phyloP scores from a whole-genome alignment of 2,113 vertebrate species.

The Phrynosoma blainvillii region DNA sequence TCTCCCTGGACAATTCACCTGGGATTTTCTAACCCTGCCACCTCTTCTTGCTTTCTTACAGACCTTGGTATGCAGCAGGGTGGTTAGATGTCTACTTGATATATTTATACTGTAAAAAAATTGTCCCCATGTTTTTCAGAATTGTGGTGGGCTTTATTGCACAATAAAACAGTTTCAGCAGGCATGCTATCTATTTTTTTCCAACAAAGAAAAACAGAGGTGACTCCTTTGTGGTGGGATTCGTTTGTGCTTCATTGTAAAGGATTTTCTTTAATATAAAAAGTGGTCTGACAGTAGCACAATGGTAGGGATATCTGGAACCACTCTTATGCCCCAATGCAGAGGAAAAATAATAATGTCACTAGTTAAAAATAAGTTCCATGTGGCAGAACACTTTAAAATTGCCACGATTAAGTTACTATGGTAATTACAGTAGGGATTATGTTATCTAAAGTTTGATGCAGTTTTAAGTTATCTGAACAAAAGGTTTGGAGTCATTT shows the following conservation, averaged over 20 bases:
- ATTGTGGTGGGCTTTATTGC: neutral
- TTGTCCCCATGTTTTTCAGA: neutral
- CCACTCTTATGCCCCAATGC: neutral
- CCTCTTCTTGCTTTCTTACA: too few relatives aligned
- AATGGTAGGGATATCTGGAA: neutral
- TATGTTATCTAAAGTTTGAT: neutral
- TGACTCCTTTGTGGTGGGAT: neutral
- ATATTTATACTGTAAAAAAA: neutral
- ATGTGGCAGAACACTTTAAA: neutral
- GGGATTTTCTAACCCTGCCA: neutral
- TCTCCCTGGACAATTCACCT: neutral
- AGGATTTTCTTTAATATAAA: neutral
- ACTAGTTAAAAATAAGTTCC: constrained; percentile 20
- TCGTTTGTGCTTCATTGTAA: constrained; percentile 1
- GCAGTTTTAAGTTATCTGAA: constrained; percentile 8
- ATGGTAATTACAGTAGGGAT: neutral
- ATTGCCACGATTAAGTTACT: neutral
- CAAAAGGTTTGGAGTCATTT: neutral
- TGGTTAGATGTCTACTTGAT: neutral
- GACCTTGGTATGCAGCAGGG: rapidly evolving
- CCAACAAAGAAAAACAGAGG: neutral
- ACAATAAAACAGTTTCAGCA: neutral
- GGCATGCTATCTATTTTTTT: neutral
- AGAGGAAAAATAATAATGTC: neutral
- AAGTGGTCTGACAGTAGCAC: rapidly evolving